phyloP scores from a whole-genome alignment of 2,113 vertebrate species.

The Meles meles region DNA sequence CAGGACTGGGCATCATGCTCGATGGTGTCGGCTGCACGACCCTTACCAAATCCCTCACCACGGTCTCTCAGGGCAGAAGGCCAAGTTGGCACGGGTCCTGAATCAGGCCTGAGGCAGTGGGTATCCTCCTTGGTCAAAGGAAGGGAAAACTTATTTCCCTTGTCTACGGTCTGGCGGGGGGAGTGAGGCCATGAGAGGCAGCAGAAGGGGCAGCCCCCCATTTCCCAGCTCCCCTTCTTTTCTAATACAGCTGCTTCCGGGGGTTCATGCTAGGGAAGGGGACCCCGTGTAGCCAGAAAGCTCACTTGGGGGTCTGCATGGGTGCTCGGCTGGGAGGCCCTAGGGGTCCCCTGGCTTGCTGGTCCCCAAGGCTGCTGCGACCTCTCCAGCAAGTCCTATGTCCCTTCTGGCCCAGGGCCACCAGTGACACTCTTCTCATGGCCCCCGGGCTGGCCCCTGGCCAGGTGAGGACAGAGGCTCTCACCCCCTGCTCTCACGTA shows the following conservation, averaged over 20 bases:
- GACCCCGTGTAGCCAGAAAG: rapidly evolving
- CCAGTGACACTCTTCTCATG: background rate
- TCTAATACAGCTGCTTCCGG: background rate
- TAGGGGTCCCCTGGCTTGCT: background rate
- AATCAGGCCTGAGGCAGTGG: rapidly evolving
- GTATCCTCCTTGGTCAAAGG: background rate
- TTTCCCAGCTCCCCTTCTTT: too few species aligned
- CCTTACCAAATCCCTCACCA: background rate
- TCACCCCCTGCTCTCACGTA: rapidly evolving
- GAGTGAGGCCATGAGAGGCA: rapidly evolving
- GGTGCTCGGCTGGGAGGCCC: background rate
- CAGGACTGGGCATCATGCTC: rapidly evolving
- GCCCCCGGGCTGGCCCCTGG: rapidly evolving
- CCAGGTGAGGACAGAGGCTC: background rate
- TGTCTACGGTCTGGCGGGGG: background rate
- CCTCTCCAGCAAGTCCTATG: rapidly evolving
- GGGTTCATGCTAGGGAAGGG: background rate
- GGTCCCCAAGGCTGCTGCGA: background rate
- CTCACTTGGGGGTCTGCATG: background rate
- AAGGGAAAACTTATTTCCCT: background rate
- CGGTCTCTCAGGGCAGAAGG: background rate
- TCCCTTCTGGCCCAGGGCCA: background rate
- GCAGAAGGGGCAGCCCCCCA: background rate
- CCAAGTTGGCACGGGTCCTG: too few species aligned
- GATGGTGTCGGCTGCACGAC: rapidly evolving